Conservation (phyloP, 1,140 invertebrate genomes). For the Trichogramma pretiosum region DNA sequence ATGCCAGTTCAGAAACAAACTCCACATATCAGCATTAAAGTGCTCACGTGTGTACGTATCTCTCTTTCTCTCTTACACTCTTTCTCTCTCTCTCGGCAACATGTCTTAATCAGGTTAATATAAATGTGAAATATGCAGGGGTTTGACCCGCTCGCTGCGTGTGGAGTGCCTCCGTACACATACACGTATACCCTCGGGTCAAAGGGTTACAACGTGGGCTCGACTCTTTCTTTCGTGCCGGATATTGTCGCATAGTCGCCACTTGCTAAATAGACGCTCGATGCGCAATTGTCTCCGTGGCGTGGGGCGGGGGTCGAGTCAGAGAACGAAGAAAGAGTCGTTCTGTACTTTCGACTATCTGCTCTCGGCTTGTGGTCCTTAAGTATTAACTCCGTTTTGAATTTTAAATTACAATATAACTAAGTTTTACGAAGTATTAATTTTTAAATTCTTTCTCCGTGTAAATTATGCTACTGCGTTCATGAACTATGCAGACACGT, state of each 20-base stretch:
- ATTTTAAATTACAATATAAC: constrained; percentile 33
- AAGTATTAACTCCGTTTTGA: constrained; percentile 37
- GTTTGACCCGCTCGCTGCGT: no score
- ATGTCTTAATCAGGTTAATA: constrained; percentile 49
- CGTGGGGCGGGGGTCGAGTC: no score
- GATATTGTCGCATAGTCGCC: no score
- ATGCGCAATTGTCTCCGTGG: no score
- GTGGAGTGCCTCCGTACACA: not conserved
- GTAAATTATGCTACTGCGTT: no score
- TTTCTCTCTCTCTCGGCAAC: constrained; percentile 30
- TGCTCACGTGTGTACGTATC: constrained; percentile 5
- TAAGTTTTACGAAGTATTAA: constrained; percentile 33
- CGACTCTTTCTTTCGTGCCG: constrained; percentile 11
- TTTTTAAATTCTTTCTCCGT: no score
- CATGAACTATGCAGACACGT: no score
- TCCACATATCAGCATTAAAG: constrained; percentile 47
- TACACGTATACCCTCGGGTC: constrained; percentile 3
- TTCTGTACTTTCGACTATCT: no score
- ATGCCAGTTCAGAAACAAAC: constrained; percentile 47
- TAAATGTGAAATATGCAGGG: constrained; percentile 49
- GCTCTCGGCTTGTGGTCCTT: no score
- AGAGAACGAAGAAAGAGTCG: no score
- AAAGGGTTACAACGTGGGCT: constrained; percentile 14
- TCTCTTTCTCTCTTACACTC: no score
- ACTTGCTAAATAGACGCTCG: no score